phyloP scores from a whole-genome alignment of 2,888 invertebrate genomes.

The Conus canariensis region DNA sequence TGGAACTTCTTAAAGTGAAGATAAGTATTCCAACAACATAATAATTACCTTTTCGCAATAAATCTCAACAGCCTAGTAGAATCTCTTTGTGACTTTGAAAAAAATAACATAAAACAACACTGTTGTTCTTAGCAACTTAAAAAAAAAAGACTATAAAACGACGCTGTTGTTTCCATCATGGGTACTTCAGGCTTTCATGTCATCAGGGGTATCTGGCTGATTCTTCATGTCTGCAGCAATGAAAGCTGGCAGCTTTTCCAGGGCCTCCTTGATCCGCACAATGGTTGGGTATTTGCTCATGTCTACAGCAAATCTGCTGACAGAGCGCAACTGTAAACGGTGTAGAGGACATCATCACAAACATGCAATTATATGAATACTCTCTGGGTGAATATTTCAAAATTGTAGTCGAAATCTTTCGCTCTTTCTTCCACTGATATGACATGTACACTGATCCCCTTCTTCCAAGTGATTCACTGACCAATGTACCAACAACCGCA shows the following conservation, averaged over 20 bases:
- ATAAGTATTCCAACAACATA: no score
- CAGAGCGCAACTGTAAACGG: background rate
- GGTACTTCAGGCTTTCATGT: constrained; percentile 51
- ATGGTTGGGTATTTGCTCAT: constrained; percentile 93
- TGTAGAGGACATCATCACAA: no score
- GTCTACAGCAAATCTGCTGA: constrained; percentile 92
- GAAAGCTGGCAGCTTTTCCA: constrained; percentile 93
- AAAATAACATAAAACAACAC: background rate
- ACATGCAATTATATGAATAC: background rate
- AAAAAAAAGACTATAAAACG: background rate
- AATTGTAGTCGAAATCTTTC: background rate
- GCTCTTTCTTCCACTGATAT: background rate
- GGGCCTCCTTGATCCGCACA: constrained; percentile 89
- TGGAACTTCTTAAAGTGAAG: no score
- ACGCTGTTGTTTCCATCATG: background rate
- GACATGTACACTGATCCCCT: no score
- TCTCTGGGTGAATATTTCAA: background rate
- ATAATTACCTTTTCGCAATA: no score
- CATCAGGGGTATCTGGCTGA: constrained; percentile 95
- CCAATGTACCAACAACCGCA: no score
- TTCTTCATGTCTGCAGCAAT: constrained; percentile 92
- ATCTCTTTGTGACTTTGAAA: background rate
- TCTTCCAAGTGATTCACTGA: no score
- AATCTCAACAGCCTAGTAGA: no score
- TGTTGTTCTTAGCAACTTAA: no score